Base-by-base conservation (phyloP, 1,140 invertebrate species). In the Andrena cerasifolii region DNA sequence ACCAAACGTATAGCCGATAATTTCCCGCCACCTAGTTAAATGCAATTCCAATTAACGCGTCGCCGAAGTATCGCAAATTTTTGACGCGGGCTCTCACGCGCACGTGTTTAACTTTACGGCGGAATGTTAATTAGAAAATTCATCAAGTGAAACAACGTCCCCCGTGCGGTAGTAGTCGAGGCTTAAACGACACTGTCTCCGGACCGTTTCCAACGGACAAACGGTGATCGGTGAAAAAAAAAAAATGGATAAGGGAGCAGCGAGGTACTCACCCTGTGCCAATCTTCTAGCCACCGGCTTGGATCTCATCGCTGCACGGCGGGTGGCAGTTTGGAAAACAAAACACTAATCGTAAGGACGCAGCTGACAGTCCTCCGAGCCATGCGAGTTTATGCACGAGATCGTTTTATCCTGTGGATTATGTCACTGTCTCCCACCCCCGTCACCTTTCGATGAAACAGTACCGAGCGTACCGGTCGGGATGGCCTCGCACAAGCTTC, bases 221-320 rank as follows among this genome's bases (percentile, higher is more conserved):
- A 58, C 21, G 26, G 12, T 10, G 24, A 5, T 31, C 3, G 16
- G n/a, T 0, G 0, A 18, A 7, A 5, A 7, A 63, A 43, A 18
- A 18, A 21, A 0, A 12, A 2, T 4, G 5, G 8, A 24, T 16
- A 5, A 6, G 28, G 36, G 7, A 14, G 0, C 7, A 21, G 16
- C 28, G n/a, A 3, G 14, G 53, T 76, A 89, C 89, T 92, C 86
- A 93, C 92, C 92, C 90, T 93, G 92, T 89, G 92, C 90, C 71
- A 93, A 88, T 89, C 90, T 91, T 65, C 92, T 90, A 78, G 92
- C 92, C 71, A 93, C 91, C 82, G 92, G 89, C 84, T 93, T 93
- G 78, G 91, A 93, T 91, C 91, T 93, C 92, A 93, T 93, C 87
- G 89, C 91, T 90, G 89, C 77, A 87, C 83, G 78, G 58, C 80